phyloP scores from a whole-genome alignment of 1,140 invertebrate species.

The Cotesia chilonis region DNA sequence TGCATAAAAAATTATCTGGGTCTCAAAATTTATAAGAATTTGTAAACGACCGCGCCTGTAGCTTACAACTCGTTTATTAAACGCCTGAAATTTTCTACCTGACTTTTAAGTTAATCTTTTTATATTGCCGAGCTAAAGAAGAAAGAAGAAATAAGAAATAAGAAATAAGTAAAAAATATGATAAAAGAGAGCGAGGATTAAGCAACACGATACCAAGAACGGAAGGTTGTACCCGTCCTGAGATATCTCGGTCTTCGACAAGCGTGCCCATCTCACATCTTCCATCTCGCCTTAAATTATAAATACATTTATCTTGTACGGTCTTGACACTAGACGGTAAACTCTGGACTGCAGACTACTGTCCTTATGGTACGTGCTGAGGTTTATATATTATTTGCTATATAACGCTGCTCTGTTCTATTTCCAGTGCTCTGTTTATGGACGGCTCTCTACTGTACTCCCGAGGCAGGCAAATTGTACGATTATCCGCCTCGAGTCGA shows the following conservation, averaged over 20 bases:
- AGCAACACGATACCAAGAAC: slow-evolving; percentile 33
- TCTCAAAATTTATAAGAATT: neutral
- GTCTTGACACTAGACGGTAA: no score
- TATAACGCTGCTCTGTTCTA: slow-evolving; percentile 22
- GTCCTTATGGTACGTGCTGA: neutral
- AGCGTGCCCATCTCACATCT: neutral
- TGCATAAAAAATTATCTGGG: slow-evolving; percentile 27
- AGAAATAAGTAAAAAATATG: no score
- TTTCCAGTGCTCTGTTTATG: slow-evolving; percentile 31
- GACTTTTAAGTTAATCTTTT: slow-evolving; percentile 9
- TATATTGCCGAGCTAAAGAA: slow-evolving; percentile 4
- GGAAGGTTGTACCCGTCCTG: slow-evolving; percentile 28
- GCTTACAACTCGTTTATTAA: slow-evolving; percentile 31
- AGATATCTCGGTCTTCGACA: slow-evolving; percentile 14
- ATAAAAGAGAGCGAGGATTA: slow-evolving; percentile 24
- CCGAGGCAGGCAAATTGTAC: slow-evolving; percentile 37
- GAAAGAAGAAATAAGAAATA: no score
- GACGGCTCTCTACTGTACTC: neutral
- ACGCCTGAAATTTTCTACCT: neutral
- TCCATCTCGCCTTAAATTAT: slow-evolving; percentile 21
- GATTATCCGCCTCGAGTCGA: slow-evolving; percentile 37
- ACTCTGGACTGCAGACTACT: neutral
- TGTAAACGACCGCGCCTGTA: slow-evolving; percentile 29
- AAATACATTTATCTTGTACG: slow-evolving; percentile 4
- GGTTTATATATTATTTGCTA: neutral